Base-by-base conservation (phyloP, 2,888 invertebrate species). In the Cheilosia vernalis region DNA sequence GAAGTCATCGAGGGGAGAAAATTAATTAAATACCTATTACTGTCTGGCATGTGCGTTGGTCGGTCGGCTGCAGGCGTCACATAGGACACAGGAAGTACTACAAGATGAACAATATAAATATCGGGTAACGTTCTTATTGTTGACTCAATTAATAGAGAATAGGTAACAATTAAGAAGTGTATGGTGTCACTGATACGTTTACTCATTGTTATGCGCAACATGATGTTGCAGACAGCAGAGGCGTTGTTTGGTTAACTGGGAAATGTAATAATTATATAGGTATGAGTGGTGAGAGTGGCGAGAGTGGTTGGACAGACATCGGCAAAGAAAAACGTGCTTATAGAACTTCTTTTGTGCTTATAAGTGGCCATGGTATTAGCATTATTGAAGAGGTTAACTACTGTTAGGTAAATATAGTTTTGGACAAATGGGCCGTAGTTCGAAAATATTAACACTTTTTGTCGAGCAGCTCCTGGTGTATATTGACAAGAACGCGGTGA, bases 11-110 rank as follows among this genome's bases (percentile, higher is more conserved):
- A 24, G 60, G 24, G n/a, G 64, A 58, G 24, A 61, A 56, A 74
- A 84, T 84, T 84, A 84, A 84, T 84, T 80, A 84, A 80, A 84
- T 74, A 69, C 79, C 79, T 58, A 79, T 84, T 79, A 79, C 69
- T 37, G 19, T 51, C 24, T 21, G 9, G 30, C 53, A 15, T 27
- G 40, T 13, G 37, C 21, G 17, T 27, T 27, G 42, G 40, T 17
- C 33, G 30, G 56, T 19, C 21, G 33, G 21, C 37, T 13, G 44
- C 15, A 37, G 78, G 47, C 47, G 47, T 63, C 33, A 61, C 15
- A 51, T 40, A 69, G 64, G 79, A 61, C 21, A 51, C 55, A 64
- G 73, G 79, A 79, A 56, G 56, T 69, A 49, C 37, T 42, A 73
- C 44, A 21, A 84, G 53, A 84, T 60, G 58, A 69, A 69, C 51